phyloP scores from a whole-genome alignment of 1,140 invertebrate genomes.

The Leptinotarsa lineolata region DNA sequence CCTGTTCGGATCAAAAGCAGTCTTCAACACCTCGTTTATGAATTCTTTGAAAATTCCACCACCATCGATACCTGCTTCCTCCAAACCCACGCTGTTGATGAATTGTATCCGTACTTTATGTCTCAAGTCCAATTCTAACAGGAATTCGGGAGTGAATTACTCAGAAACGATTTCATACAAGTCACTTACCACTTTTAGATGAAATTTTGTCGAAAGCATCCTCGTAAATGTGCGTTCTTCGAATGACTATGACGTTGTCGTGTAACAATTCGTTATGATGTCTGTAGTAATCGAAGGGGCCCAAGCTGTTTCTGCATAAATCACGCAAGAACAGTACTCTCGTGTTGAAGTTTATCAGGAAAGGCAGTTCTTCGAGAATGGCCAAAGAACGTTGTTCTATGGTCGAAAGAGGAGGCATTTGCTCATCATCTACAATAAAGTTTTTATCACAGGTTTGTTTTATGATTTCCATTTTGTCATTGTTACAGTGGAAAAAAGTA shows the following conservation, averaged over 20 bases:
- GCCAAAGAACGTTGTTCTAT: constrained; percentile 87
- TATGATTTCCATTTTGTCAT: no score
- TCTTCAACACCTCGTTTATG: constrained; percentile 87
- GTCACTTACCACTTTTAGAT: constrained; percentile 77
- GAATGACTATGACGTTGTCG: constrained; percentile 66
- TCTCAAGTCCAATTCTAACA: constrained; percentile 81
- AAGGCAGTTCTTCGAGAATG: constrained; percentile 89
- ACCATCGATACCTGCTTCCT: constrained; percentile 96
- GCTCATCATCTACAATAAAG: constrained; percentile 57
- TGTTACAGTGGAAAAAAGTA: not conserved
- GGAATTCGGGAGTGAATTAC: not conserved
- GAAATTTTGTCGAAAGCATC: constrained; percentile 96
- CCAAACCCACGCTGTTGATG: constrained; percentile 84
- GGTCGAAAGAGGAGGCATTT: constrained; percentile 83
- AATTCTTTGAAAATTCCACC: constrained; percentile 94
- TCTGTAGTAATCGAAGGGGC: constrained; percentile 45
- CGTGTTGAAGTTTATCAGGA: constrained; percentile 88
- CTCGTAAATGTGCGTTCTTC: constrained; percentile 93
- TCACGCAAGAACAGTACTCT: constrained; percentile 85
- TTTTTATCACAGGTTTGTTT: not conserved
- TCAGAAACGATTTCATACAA: not conserved
- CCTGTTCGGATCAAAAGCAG: constrained; percentile 95
- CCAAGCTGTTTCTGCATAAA: constrained; percentile 57
- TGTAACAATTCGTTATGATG: constrained; percentile 48
- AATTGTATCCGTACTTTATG: constrained; percentile 86